Conservation (phyloP, 2,113 vertebrate species). For the Corynorhinus townsendii region DNA sequence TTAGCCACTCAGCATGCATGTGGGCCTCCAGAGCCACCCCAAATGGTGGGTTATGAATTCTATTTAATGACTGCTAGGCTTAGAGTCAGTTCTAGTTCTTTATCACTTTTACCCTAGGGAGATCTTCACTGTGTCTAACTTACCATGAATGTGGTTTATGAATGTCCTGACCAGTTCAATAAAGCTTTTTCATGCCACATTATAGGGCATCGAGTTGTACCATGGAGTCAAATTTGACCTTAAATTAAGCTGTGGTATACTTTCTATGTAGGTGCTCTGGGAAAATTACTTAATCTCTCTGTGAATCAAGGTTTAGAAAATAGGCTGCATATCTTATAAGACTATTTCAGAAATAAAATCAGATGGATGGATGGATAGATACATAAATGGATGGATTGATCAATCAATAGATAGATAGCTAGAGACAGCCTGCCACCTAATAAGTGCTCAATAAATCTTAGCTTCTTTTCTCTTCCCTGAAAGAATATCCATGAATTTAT, state of each 20-base stretch:
- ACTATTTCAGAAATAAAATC: slow-evolving; percentile 23
- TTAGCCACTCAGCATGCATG: accelerated
- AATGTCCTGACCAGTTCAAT: not conserved
- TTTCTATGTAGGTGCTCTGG: not conserved
- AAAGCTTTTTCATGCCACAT: not conserved
- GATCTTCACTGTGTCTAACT: not conserved
- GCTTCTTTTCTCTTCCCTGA: not conserved
- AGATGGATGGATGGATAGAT: not conserved
- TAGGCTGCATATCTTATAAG: not conserved
- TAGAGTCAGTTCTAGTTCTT: not conserved
- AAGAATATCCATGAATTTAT: not conserved
- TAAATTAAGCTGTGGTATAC: not conserved
- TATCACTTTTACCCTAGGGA: not conserved
- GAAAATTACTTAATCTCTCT: not conserved
- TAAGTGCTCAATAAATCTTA: not conserved
- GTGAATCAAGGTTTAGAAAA: not conserved
- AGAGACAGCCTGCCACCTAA: not conserved
- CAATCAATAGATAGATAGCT: not conserved
- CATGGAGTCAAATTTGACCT: not conserved
- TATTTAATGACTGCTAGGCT: not conserved
- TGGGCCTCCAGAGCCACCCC: not conserved
- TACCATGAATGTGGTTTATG: not conserved
- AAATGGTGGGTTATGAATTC: not conserved
- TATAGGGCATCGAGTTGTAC: not conserved
- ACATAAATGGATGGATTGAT: not conserved